phyloP scores from a whole-genome alignment of 1,140 invertebrate genomes.

The Sesamia nonagrioides region DNA sequence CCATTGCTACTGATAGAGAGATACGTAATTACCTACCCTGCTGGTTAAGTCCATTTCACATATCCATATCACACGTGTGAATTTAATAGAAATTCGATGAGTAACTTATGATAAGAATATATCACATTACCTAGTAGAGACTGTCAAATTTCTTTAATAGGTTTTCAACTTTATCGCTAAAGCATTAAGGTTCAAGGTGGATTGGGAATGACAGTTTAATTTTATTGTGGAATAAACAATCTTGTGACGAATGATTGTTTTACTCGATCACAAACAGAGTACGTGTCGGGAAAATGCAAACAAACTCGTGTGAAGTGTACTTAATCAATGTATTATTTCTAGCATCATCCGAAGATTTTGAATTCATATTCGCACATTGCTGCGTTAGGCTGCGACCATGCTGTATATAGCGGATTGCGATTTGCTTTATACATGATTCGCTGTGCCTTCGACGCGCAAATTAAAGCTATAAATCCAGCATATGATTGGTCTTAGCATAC shows the following conservation, averaged over 20 bases:
- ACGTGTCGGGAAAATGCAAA: conserved; percentile 36
- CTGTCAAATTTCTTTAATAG: too few species aligned
- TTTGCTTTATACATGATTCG: neutral
- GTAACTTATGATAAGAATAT: neutral
- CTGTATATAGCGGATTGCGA: neutral
- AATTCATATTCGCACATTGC: conserved; percentile 38
- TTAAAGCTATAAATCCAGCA: too few species aligned
- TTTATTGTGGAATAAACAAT: conserved; percentile 7
- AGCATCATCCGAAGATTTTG: conserved; percentile 36
- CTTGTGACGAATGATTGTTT: conserved; percentile 24
- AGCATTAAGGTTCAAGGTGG: too few species aligned
- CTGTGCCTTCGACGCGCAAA: too few species aligned
- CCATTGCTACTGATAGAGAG: too few species aligned
- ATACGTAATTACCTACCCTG: too few species aligned
- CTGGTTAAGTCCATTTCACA: conserved; percentile 2
- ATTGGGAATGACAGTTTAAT: too few species aligned
- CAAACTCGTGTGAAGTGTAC: conserved; percentile 28
- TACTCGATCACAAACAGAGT: conserved; percentile 9
- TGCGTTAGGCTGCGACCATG: neutral
- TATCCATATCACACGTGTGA: neutral
- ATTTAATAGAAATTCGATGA: conserved; percentile 13
- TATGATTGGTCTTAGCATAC: too few species aligned
- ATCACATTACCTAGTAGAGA: too few species aligned
- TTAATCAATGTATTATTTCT: conserved; percentile 38
- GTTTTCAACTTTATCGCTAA: too few species aligned